Evolutionary conservation across 2,888 invertebrate genomes (phyloP).

Genomic region (Patella caerulea): DNA sequence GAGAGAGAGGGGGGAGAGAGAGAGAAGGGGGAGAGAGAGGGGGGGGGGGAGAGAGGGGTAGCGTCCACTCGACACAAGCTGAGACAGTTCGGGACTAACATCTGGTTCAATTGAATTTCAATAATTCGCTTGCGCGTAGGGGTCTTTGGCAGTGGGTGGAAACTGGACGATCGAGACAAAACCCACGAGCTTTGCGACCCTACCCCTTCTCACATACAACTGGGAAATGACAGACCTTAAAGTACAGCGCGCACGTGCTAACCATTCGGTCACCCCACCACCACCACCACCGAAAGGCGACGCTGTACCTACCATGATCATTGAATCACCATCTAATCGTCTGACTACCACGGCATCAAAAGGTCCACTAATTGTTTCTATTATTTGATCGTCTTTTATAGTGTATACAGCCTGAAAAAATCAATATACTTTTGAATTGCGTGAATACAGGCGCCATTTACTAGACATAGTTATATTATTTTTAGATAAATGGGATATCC

Average conservation of each 20-base stretch:
- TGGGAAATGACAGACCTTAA: no score
- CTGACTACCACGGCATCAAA: constrained; percentile 40
- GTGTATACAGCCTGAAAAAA: constrained; percentile 37
- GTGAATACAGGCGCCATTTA: no score
- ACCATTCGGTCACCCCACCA: no score
- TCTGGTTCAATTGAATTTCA: no score
- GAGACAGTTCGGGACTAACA: no score
- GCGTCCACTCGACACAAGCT: no score
- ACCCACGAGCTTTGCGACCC: not conserved
- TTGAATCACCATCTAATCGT: constrained; percentile 34
- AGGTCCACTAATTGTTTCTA: constrained; percentile 44
- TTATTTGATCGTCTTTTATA: constrained; percentile 41
- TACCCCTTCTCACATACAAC: not conserved
- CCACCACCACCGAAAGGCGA: not conserved
- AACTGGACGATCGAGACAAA: not conserved
- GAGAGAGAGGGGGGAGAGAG: not conserved
- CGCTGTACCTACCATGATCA: constrained; percentile 39
- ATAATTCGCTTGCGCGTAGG: no score
- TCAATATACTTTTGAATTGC: no score
- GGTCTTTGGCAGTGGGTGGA: no score
- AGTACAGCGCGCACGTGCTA: no score
- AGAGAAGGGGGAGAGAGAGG: not conserved
- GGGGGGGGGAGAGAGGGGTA: not conserved
- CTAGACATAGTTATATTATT: no score
- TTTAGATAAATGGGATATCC: no score